Evolutionary conservation across 2,888 invertebrate species (phyloP), one percentile per base, ranked within the genome.

Genomic region (Quadroppia sp.): DNA sequence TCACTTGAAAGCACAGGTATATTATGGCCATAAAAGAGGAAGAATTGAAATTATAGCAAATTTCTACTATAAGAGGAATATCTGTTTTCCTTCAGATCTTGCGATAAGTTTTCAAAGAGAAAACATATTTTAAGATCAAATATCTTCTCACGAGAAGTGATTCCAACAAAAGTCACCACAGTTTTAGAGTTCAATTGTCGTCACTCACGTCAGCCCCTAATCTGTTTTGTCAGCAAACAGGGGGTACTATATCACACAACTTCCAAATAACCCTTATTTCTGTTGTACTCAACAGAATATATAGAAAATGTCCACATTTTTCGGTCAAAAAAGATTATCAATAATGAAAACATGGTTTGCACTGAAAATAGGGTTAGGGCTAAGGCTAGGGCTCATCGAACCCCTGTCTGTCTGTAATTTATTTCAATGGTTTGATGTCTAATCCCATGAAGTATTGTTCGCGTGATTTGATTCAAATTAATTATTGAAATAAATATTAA

Each of bases 381-480:
- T 36, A 36, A 9, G 36, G 36, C 9, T 36, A 36, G 36, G 9
- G 36, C 36, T 36, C 36, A 36, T 36, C 36, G 36, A 36, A 36
- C 36, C 36, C 9, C 36, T 36, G 2, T 20, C 20, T 50, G n/a
- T n/a, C n/a, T n/a, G n/a, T 53, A 53, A 53, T 53, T 25, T 53
- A 53, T 53, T 23, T 25, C 6, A 9, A 45, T 4, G 36, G 9
- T 36, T 50, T 50, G 20, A 20, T 20, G 6, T 20, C 20, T 20
- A 25, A 6, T 53, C 53, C 25, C 23, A 53, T 53, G 53, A 53
- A 53, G 53, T 53, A 53, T 25, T 53, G 53, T 25, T 53, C 25
- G 53, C 53, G 53, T 53, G 53, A 53, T 53, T 53, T 1, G 13
- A 13, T 20, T 53, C 25, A 53, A 53, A 25, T 53, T 25, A 2